A percentile compares a stretch with the other conserved stretches of the same genome.
phyloP scores from a whole-genome alignment of 2,113 vertebrate genomes.

The Gobio gobio region DNA sequence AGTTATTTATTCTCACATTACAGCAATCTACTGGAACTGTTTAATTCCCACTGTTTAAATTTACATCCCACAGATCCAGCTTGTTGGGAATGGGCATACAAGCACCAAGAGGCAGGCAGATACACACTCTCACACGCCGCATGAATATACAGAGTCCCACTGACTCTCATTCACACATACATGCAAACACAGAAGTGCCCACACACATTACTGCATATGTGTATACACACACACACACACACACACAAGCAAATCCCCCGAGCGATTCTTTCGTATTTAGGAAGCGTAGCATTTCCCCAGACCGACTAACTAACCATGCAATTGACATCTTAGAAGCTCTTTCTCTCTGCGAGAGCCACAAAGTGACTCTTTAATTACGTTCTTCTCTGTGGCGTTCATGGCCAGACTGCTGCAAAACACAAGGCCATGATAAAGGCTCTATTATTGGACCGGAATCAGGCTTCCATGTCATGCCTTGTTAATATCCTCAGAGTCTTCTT shows the following conservation, averaged over 20 bases:
- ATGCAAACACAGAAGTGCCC: constrained; percentile 29
- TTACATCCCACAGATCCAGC: constrained; percentile 20
- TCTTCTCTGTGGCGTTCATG: constrained; percentile 41
- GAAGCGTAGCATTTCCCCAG: constrained; percentile 41
- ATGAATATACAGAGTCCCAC: constrained; percentile 11
- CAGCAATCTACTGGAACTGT: not conserved
- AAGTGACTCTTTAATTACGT: constrained; percentile 50
- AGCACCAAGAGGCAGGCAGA: constrained; percentile 8
- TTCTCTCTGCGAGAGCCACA: constrained; percentile 35
- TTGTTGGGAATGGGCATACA: not conserved
- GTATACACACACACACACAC: constrained; percentile 28
- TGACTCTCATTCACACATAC: constrained; percentile 35
- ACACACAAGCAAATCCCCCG: not conserved
- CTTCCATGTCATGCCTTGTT: constrained; percentile 47
- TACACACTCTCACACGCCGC: not conserved
- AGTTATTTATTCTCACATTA: constrained; percentile 41
- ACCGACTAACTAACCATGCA: constrained; percentile 54
- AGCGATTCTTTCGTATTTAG: constrained; percentile 30
- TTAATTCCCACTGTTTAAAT: constrained; percentile 43
- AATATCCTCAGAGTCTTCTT: constrained; percentile 45
- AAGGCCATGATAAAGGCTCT: constrained; percentile 43
- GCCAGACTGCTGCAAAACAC: constrained; percentile 44
- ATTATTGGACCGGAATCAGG: constrained; percentile 47
- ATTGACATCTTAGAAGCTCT: constrained; percentile 51
- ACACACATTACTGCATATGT: constrained; percentile 8